phyloP scores from a whole-genome alignment of 30 jellyfish, hydroid and myxozoan species.

The Cassiopea xamachana region DNA sequence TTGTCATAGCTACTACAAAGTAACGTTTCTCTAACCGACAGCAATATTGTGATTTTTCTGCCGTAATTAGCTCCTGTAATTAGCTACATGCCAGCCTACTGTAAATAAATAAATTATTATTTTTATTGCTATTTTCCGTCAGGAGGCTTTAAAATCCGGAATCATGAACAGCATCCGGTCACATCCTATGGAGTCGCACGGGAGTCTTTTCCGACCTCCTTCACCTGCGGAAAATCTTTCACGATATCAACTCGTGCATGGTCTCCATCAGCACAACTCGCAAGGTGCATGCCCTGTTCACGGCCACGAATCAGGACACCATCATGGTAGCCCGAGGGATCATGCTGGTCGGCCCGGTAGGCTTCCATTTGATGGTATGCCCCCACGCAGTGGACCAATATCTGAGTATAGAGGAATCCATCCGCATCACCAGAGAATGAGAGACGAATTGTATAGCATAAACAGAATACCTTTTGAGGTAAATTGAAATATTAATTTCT shows the following conservation, averaged over 20 bases:
- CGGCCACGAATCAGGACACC: slow-evolving; percentile 96
- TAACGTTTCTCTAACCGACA: too few species aligned
- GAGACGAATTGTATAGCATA: slow-evolving; percentile 84
- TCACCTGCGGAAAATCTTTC: slow-evolving; percentile 87
- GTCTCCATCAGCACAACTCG: slow-evolving; percentile 78
- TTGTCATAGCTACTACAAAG: too few species aligned
- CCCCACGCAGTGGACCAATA: slow-evolving; percentile 62
- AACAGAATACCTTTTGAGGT: slow-evolving; percentile 85
- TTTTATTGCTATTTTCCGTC: too few species aligned
- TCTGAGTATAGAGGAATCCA: slow-evolving; percentile 78
- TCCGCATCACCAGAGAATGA: slow-evolving; percentile 88
- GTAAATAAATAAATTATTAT: too few species aligned
- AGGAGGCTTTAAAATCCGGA: slow-evolving; percentile 73
- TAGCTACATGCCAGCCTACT: too few species aligned
- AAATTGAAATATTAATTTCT: too few species aligned
- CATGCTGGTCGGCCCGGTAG: slow-evolving; percentile 78
- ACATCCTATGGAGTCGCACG: slow-evolving; percentile 72
- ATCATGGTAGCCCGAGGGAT: slow-evolving; percentile 88
- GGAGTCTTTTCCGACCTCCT: slow-evolving; percentile 79
- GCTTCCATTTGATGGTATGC: slow-evolving; percentile 78
- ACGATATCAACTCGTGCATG: slow-evolving; percentile 80
- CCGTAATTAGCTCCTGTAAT: too few species aligned
- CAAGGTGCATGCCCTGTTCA: slow-evolving; percentile 98
- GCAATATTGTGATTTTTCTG: too few species aligned
- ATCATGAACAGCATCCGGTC: slow-evolving; percentile 57